These are phyloP conservation scores for Malaclemys terrapin DNA, from an alignment of 2,113 vertebrate genomes.

Conservation along the genomic window DNA sequence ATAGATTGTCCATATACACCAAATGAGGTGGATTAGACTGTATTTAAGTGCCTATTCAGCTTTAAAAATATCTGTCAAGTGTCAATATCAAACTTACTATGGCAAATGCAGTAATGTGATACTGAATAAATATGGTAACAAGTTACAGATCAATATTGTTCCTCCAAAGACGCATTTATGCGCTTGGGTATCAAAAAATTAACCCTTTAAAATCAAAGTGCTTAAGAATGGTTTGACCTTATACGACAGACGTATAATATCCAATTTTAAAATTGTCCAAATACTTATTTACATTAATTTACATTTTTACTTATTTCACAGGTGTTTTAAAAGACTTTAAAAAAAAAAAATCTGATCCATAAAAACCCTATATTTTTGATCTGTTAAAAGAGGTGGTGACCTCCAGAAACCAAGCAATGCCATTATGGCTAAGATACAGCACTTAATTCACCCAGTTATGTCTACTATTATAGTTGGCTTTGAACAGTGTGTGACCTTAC, in stretches of 20 bases:
- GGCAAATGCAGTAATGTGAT: neutral
- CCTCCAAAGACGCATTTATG: neutral
- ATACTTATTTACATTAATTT: rapidly evolving
- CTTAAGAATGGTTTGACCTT: neutral
- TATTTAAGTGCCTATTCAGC: neutral
- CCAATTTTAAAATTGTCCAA: neutral
- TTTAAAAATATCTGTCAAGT: neutral
- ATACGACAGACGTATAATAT: rapidly evolving
- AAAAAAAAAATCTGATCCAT: rapidly evolving
- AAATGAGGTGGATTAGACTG: neutral
- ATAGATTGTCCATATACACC: neutral
- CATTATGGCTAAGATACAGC: neutral
- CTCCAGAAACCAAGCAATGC: neutral
- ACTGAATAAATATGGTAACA: neutral
- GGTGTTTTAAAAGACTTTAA: rapidly evolving
- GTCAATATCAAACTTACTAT: neutral
- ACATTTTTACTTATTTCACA: neutral
- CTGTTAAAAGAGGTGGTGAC: neutral
- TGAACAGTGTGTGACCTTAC: neutral
- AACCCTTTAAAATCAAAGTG: neutral
- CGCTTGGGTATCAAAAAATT: neutral
- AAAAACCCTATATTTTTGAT: neutral
- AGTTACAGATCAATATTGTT: neutral
- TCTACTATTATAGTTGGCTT: neutral
- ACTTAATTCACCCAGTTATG: neutral